Conservation (phyloP, 1,140 invertebrate genomes). For the Brachionus rubens region DNA sequence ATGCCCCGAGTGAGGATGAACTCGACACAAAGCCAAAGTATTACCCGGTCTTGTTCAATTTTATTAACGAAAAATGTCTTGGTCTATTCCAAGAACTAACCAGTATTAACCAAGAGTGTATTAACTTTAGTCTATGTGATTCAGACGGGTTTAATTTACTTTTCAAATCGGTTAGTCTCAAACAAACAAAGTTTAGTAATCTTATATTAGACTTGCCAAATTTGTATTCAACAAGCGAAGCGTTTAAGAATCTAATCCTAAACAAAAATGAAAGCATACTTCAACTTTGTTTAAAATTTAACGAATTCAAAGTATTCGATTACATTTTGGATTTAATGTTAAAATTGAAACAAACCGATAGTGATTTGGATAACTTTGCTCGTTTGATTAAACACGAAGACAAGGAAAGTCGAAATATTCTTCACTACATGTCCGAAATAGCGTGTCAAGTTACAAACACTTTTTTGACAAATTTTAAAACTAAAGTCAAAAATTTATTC, state of each 20-base stretch:
- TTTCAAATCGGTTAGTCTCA: background rate
- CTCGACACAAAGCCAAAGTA: background rate
- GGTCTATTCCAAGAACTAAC: background rate
- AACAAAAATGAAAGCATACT: constrained; percentile 28
- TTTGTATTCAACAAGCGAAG: background rate
- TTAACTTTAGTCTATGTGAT: background rate
- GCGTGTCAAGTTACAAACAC: background rate
- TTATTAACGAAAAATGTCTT: background rate
- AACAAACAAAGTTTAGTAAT: background rate
- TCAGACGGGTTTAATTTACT: background rate
- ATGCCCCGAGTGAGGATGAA: background rate
- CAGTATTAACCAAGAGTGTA: background rate
- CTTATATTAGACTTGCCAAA: background rate
- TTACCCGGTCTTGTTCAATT: background rate
- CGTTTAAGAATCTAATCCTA: background rate
- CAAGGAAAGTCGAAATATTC: background rate
- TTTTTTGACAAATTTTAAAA: background rate
- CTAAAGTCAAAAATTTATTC: background rate
- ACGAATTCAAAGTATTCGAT: background rate
- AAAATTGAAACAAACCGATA: background rate
- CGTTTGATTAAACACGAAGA: constrained; percentile 3
- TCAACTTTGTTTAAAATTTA: background rate
- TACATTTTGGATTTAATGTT: background rate
- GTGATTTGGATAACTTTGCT: background rate
- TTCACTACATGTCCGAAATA: constrained; percentile 3